Base-by-base conservation (phyloP, 2,113 vertebrate species). In the Calypte anna region DNA sequence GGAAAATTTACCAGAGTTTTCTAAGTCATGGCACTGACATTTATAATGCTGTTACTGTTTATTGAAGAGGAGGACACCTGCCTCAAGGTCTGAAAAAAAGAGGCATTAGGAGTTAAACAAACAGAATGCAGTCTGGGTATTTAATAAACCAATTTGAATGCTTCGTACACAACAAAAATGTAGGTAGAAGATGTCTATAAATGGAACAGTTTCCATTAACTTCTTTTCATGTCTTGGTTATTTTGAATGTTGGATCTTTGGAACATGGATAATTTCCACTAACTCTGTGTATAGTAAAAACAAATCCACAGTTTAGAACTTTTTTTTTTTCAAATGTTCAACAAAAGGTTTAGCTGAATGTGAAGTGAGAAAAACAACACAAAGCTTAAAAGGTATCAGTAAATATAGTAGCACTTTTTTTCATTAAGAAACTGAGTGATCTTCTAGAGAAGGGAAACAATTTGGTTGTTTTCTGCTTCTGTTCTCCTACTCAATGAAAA, bases 361-460 rank as follows among this genome's bases (percentile, higher is more conserved):
- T 63, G 5, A 53, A 8, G 16, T 43, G 36, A 84, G 27, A 48
- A 84, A 31, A 48, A 57, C 1, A 61, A 24, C 30, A 44, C 25
- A 44, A 55, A 91, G 5, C 28, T 80, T 33, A 8, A 50, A 64
- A 86, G 24, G 8, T 15, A 24, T 24, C 33, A n/a, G 13, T 19
- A 69, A 31, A 1, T 30, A 36, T 0, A 4, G 12, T 27, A 15
- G 19, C 1, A 2, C 4, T 21, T 38, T 31, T 67, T 63, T 66
- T 50, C 12, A 28, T 79, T 43, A 31, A 58, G 46, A 90, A 88
- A 57, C 10, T 55, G 48, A 48, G 12, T 14, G n/a, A 25, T 64
- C 30, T 43, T 78, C 23, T 51, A 36, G 22, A 62, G 18, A n/a
- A 81, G 25, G 10, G 31, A 53, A 81, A 30, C 3, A 70, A 33